Percentiles rank a stretch among this genome's conserved stretches.
Conservation (phyloP, 2,888 invertebrate genomes). For the Hemaris fuciformis region DNA sequence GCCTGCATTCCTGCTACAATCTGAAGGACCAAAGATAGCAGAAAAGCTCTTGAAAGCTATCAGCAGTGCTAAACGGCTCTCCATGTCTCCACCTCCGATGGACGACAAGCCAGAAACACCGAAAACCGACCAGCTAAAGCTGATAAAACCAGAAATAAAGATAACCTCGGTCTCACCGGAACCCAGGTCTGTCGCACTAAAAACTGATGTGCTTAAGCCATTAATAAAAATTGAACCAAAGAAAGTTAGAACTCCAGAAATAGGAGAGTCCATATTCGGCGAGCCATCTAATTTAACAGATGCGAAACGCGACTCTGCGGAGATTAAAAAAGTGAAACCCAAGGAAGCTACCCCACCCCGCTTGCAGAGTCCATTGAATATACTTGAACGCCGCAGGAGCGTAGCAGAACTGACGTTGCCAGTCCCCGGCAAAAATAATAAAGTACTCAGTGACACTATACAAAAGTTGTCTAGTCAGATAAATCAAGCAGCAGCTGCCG, state of each 20-base stretch:
- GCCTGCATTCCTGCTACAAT: slow-evolving; percentile 69
- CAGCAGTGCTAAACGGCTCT: slow-evolving; percentile 79
- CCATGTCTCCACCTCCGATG: slow-evolving; percentile 70
- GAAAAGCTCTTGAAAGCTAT: slow-evolving; percentile 83
- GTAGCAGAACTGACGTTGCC: slow-evolving; percentile 64
- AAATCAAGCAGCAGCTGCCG: slow-evolving; percentile 65
- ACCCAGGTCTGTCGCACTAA: slow-evolving; percentile 34
- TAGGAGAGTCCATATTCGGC: slow-evolving; percentile 62
- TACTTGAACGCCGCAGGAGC: slow-evolving; percentile 69
- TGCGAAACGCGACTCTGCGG: slow-evolving; percentile 54
- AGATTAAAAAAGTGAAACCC: slow-evolving; percentile 60
- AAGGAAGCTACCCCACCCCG: slow-evolving; percentile 61
- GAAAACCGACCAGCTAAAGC: slow-evolving; percentile 52
- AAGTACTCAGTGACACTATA: slow-evolving; percentile 83
- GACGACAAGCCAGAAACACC: slow-evolving; percentile 57
- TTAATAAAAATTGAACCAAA: slow-evolving; percentile 52
- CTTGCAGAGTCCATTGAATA: slow-evolving; percentile 63
- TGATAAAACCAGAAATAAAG: slow-evolving; percentile 43
- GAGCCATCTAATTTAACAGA: slow-evolving; percentile 65
- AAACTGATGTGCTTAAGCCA: slow-evolving; percentile 43
- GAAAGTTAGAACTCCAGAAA: slow-evolving; percentile 48
- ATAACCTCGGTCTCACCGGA: slow-evolving; percentile 46
- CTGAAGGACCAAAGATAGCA: slow-evolving; percentile 82
- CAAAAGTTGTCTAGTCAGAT: slow-evolving; percentile 82
- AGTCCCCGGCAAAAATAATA: slow-evolving; percentile 77